Percentiles rank a stretch among this genome's conserved stretches.
These are phyloP conservation scores for Alloplasta piceator DNA, from an alignment of 2,888 invertebrate species.

Conservation along the genomic window DNA sequence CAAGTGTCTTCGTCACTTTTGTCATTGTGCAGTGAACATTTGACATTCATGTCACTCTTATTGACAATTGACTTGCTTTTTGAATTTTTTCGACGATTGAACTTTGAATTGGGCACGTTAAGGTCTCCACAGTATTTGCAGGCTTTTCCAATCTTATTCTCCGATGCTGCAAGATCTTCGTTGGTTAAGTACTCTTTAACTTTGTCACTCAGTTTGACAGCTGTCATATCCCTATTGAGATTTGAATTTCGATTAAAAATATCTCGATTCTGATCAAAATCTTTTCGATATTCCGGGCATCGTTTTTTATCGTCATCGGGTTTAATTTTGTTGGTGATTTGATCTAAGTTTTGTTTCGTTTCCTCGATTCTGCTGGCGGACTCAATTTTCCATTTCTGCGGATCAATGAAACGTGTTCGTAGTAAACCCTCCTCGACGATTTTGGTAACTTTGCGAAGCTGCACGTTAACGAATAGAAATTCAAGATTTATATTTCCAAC, in stretches of 20 bases:
- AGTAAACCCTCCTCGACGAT: not conserved
- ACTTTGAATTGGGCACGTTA: not conserved
- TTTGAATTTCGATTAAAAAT: conserved; percentile 15
- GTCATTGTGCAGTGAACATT: not conserved
- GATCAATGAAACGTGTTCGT: conserved; percentile 8
- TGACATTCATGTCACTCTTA: no score
- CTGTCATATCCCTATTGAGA: not conserved
- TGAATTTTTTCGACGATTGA: not conserved
- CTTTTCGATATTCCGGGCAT: not conserved
- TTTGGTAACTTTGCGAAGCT: conserved; percentile 35
- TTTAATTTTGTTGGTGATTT: not conserved
- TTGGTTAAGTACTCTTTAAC: not conserved
- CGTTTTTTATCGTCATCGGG: not conserved
- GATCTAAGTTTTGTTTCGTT: not conserved
- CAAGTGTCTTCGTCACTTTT: conserved; percentile 14
- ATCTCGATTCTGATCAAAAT: not conserved
- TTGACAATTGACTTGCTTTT: no score
- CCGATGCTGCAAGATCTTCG: not conserved
- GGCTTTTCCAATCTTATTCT: not conserved
- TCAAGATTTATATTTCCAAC: not conserved
- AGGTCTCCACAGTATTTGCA: conserved; percentile 30
- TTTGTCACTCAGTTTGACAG: not conserved
- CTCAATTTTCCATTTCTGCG: conserved; percentile 2
- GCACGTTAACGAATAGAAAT: not conserved
- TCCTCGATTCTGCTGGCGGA: not conserved